Base-by-base conservation (phyloP, 2,888 invertebrate species). In the Mellilla xanthometata region DNA sequence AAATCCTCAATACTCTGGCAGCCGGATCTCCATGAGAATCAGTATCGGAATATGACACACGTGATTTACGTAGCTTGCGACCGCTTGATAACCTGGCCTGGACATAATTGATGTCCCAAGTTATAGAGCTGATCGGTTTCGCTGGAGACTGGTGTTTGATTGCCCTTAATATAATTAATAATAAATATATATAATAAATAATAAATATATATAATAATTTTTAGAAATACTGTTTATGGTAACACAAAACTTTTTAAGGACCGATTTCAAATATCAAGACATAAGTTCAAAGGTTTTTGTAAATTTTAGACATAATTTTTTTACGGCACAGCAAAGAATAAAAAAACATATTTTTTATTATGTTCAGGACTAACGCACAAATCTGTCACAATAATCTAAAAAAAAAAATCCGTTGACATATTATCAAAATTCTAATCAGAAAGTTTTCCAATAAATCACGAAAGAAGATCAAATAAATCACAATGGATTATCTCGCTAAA, bases 401-500 rank as follows among this genome's bases (percentile, higher is more conserved):
- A n/a, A n/a, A n/a, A n/a, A n/a, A n/a, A n/a, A n/a, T n/a, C 52
- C 52, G 65, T 62, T 65, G 62, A 60, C 59, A 65, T 62, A 61
- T 34, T 26, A 9, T 19, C 15, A 15, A 58, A 49, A 62, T 58
- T 70, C 69, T 65, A 68, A 75, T 75, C 65, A 62, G 54, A 66
- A 69, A 74, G 58, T 70, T 57, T 15, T 30, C 27, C 57, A 50
- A 78, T 80, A 80, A 71, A 76, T 80, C 75, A 73, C 35, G 52
- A 65, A 65, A 62, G 65, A 70, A 64, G 64, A 66, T 49, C 48
- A 43, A 59, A 80, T 80, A 78, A 72, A 80, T 80, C 80, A 73
- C 39, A 47, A n/a, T 32, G 76, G 80, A 80, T 80, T 73, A 80
- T 79, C 76, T 69, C 62, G 58, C 74, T 69, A 73, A 76, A 77